phyloP scores from a whole-genome alignment of 2,888 invertebrate genomes.

The Pyrocoelia pectoralis region DNA sequence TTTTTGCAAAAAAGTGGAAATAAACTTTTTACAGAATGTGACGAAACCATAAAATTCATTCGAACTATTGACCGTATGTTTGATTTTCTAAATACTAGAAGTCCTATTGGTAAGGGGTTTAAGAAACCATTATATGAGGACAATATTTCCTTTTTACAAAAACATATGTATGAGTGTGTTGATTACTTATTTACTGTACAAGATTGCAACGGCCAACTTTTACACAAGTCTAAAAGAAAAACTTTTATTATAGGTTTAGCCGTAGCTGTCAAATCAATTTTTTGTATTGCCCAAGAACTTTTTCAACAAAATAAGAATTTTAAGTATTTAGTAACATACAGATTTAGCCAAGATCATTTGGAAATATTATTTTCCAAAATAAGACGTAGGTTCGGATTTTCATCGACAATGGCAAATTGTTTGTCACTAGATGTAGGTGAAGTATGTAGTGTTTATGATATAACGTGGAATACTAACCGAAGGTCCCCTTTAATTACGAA shows the following conservation, averaged over 20 bases:
- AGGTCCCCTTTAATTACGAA: background rate
- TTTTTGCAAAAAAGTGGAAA: background rate
- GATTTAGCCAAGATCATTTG: background rate
- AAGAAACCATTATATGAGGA: background rate
- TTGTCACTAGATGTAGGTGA: background rate
- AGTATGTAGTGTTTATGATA: background rate
- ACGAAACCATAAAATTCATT: background rate
- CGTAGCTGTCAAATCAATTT: background rate
- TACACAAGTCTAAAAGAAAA: background rate
- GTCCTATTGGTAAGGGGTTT: background rate
- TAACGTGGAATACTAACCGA: background rate
- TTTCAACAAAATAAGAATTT: background rate
- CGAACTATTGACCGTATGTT: background rate
- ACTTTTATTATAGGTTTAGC: background rate
- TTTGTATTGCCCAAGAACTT: background rate
- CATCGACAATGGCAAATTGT: constrained; percentile 2
- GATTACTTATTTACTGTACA: background rate
- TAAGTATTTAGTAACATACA: background rate
- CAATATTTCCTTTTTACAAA: background rate
- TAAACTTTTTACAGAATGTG: background rate
- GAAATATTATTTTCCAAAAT: background rate
- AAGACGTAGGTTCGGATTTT: background rate
- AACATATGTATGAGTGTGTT: background rate
- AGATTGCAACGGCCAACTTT: background rate
- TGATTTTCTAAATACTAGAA: constrained; percentile 1